Conservation (phyloP, 2,888 invertebrate genomes). For the Amitus sp. region DNA sequence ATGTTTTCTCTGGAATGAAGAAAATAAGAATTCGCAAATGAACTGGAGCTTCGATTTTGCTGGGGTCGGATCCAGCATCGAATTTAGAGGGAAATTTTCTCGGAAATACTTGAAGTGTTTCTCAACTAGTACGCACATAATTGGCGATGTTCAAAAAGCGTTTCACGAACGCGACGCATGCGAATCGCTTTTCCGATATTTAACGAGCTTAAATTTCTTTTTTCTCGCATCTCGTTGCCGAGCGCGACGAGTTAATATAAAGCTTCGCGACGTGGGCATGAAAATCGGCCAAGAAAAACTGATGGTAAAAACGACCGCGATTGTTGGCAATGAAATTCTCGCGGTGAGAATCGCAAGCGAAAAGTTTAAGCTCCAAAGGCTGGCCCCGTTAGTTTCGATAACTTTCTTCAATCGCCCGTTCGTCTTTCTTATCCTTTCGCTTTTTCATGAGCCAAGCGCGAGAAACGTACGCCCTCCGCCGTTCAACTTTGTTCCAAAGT, state of each 20-base stretch:
- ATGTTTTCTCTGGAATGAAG: no score
- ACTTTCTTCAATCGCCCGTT: conserved; percentile 57
- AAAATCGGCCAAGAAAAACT: no score
- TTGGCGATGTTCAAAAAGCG: conserved; percentile 37
- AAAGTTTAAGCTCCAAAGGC: conserved; percentile 51
- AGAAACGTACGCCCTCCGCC: conserved; percentile 35
- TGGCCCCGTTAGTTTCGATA: conserved; percentile 51
- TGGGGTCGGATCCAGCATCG: no score
- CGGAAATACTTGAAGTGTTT: conserved; percentile 30
- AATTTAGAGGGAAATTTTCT: conserved; percentile 19
- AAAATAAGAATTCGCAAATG: no score
- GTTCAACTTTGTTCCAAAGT: conserved; percentile 64
- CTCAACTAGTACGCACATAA: conserved; percentile 33
- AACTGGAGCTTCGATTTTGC: no score
- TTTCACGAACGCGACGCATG: conserved; percentile 34
- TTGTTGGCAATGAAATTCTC: no score
- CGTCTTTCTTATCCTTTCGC: conserved; percentile 48
- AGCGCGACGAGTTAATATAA: conserved; percentile 18
- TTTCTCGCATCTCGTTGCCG: no score
- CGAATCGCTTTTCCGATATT: conserved; percentile 32
- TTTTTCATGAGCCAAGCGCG: conserved; percentile 40
- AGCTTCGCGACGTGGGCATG: conserved; percentile 19
- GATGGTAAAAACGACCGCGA: no score
- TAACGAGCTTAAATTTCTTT: no score
- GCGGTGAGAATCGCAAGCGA: conserved; percentile 1